Evolutionary conservation across 1,140 invertebrate species (phyloP).

Genomic region (Gryon sp.): DNA sequence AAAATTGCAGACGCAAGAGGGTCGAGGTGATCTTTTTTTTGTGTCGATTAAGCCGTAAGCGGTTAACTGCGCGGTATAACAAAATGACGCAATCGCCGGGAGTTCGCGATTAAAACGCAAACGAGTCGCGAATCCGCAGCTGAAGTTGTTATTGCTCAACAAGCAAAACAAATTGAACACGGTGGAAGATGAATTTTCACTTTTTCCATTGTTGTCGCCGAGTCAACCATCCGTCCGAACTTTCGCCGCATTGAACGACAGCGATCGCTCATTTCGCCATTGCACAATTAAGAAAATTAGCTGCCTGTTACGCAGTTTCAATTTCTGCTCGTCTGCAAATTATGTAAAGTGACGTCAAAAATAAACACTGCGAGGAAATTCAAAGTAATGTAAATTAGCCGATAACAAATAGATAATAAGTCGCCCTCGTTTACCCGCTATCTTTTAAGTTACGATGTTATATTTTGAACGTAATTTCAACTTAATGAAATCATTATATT

Average conservation of each 20-base stretch:
- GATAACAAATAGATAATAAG: no score
- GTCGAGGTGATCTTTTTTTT: no score
- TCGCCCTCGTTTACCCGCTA: no score
- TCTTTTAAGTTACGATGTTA: no score
- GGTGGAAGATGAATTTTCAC: conserved; percentile 63
- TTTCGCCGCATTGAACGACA: conserved; percentile 38
- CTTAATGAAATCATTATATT: no score
- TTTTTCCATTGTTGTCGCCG: conserved; percentile 67
- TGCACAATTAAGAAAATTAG: conserved; percentile 24
- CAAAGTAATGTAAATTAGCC: no score
- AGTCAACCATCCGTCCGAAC: conserved; percentile 48
- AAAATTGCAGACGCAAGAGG: no score
- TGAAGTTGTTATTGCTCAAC: conserved; percentile 20
- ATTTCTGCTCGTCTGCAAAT: conserved; percentile 11
- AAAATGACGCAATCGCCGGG: neutral
- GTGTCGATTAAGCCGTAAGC: no score
- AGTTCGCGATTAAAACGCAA: neutral
- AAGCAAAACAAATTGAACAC: conserved; percentile 31
- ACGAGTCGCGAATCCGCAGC: neutral
- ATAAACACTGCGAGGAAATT: no score
- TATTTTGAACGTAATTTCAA: no score
- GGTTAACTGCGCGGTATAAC: no score
- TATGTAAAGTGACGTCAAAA: neutral
- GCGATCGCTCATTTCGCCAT: conserved; percentile 3
- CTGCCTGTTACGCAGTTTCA: conserved; percentile 9